Conservation (phyloP, 2,797 vertebrate species). For the Spheniscus humboldti region DNA sequence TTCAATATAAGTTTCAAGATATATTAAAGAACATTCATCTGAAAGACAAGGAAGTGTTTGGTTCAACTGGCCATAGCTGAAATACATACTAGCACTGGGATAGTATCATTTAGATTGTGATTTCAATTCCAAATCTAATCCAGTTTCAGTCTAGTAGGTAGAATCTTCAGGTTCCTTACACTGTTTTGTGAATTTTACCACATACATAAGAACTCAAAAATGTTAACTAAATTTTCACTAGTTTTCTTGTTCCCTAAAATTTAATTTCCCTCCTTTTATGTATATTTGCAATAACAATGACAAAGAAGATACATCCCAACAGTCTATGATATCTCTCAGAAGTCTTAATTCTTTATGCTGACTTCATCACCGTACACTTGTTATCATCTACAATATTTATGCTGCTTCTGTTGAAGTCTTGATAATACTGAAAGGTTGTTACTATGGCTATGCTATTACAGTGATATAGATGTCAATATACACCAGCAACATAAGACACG, state of each 20-base stretch:
- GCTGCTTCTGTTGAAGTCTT: not conserved
- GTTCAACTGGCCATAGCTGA: not conserved
- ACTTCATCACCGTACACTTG: not conserved
- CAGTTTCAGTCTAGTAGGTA: not conserved
- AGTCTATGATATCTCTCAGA: not conserved
- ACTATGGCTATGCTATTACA: not conserved
- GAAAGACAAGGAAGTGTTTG: not conserved
- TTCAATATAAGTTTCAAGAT: not conserved
- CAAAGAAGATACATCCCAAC: not conserved
- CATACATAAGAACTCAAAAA: not conserved
- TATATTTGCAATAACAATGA: not conserved
- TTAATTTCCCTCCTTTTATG: not conserved
- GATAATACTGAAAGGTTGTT: not conserved
- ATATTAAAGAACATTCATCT: not conserved
- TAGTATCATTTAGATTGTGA: not conserved
- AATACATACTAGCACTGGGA: not conserved
- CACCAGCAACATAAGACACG: not conserved
- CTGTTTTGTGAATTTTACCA: not conserved
- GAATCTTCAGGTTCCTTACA: not conserved
- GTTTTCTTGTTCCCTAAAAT: not conserved
- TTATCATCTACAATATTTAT: not conserved
- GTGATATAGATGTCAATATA: not conserved
- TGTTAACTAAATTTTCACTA: not conserved
- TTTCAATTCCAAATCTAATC: not conserved
- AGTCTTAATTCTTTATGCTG: not conserved